Evolutionary conservation across 2,797 vertebrate species (phyloP), one percentile per base, ranked within the genome.

Genomic region (Cossypha caffra): DNA sequence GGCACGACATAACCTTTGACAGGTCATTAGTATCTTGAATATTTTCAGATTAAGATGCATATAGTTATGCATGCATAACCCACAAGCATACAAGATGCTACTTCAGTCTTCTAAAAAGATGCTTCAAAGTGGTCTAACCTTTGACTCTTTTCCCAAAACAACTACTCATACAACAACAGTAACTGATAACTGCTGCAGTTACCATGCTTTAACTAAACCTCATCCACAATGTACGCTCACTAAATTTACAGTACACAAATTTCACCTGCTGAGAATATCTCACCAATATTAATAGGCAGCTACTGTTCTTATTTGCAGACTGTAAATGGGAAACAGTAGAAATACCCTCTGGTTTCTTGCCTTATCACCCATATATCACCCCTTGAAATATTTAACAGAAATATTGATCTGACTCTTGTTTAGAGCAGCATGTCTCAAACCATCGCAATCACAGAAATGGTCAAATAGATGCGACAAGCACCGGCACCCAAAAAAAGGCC

Each of bases 81-180:
- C 58, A 64, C 5, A 40, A 0, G 0, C 10, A 86, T 4, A 54
- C 17, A 68, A 47, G 26, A 52, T 0, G 1, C 47, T 64, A 57
- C 12, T 24, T 12, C 7, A 64, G 16, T 47, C 40, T 72, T n/a
- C 33, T 52, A 0, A 67, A 58, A 89, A 63, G 16, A 31, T 31
- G 2, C 62, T 72, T 62, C 40, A 42, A 73, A 87, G 26, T 0
- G 0, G 11, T 54, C 2, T 16, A 91, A 66, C 5, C 25, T 33
- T 58, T 72, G 17, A 45, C 11, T 68, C 43, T 29, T 71, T 50
- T 75, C 54, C 31, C 20, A 92, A 63, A 81, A 48, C 3, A 61
- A 24, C 35, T 62, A 26, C 43, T 79, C 25, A 33, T 11, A 62
- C 20, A 66, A 50, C 29, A 68, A 29, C 28, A 55, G 28, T 47